phyloP scores from a whole-genome alignment of 2,113 vertebrate species.

The Rhynchomys soricoides region DNA sequence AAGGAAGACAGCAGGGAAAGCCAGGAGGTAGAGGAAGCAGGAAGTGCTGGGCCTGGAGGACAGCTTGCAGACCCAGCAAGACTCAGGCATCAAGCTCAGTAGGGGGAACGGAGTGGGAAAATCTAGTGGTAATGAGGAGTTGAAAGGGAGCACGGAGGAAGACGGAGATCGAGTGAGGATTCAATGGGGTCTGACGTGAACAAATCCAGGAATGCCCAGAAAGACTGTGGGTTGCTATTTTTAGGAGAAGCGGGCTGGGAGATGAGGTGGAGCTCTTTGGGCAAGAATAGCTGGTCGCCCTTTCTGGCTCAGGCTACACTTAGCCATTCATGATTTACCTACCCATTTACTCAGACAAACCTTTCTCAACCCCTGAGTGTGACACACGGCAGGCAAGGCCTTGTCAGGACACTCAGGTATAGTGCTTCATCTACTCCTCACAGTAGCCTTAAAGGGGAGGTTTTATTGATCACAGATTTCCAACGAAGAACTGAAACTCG shows the following conservation, averaged over 20 bases:
- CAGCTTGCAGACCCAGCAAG: not conserved
- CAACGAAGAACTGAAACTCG: no score
- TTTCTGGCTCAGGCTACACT: not conserved
- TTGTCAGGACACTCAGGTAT: not conserved
- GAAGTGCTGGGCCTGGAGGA: not conserved
- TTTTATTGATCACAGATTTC: not conserved
- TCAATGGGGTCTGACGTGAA: not conserved
- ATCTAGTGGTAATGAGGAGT: not conserved
- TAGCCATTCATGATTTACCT: not conserved
- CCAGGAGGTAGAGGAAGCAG: not conserved
- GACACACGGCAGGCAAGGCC: fast-evolving
- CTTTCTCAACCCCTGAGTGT: not conserved
- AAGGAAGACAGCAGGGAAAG: not conserved
- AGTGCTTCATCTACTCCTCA: not conserved
- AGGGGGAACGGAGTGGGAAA: not conserved
- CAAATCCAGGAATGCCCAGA: not conserved
- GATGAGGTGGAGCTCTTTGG: not conserved
- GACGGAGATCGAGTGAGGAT: not conserved
- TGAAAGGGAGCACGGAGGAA: not conserved
- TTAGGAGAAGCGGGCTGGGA: not conserved
- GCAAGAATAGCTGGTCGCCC: not conserved
- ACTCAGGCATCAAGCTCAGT: not conserved
- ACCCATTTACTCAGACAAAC: not conserved
- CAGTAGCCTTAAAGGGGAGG: not conserved
- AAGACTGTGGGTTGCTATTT: not conserved